phyloP scores from a whole-genome alignment of 2,888 invertebrate species.

The Dolichomitus sp. region DNA sequence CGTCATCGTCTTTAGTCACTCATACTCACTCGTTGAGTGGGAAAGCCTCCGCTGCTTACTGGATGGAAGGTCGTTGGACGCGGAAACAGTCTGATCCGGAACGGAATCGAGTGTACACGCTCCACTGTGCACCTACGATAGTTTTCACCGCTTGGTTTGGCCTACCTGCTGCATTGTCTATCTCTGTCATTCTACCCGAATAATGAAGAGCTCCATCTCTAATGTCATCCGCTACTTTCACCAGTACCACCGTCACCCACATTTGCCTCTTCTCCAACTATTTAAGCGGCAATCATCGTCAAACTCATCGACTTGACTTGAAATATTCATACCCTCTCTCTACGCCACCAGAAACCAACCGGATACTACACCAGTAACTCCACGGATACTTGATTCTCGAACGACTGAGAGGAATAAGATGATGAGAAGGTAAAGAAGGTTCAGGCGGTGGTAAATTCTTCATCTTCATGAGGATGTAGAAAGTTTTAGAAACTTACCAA shows the following conservation, averaged over 20 bases:
- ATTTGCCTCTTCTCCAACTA: not conserved
- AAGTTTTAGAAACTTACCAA: not conserved
- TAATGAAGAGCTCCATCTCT: not conserved
- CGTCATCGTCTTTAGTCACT: slow-evolving; percentile 47
- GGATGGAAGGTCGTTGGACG: slow-evolving; percentile 73
- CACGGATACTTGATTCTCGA: slow-evolving; percentile 47
- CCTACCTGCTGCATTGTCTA: slow-evolving; percentile 19
- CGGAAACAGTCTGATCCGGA: slow-evolving; percentile 74
- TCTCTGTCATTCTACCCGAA: slow-evolving; percentile 51
- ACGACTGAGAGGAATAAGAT: slow-evolving; percentile 3
- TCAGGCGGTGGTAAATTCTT: not conserved
- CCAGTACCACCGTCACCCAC: slow-evolving; percentile 13
- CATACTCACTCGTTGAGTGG: slow-evolving; percentile 28
- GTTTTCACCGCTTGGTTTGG: slow-evolving; percentile 64
- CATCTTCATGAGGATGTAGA: not conserved
- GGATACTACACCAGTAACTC: not conserved
- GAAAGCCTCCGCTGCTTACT: slow-evolving; percentile 48
- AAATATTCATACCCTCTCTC: slow-evolving; percentile 21
- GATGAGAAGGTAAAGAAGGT: not conserved
- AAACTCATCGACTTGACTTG: slow-evolving; percentile 54
- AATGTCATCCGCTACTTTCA: slow-evolving; percentile 37
- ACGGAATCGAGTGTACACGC: slow-evolving; percentile 78
- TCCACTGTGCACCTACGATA: slow-evolving; percentile 75
- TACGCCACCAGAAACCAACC: slow-evolving; percentile 18
- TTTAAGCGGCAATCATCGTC: slow-evolving; percentile 50